Base-by-base conservation (phyloP, 2,888 invertebrate genomes). In the Clistopyga incitator region DNA sequence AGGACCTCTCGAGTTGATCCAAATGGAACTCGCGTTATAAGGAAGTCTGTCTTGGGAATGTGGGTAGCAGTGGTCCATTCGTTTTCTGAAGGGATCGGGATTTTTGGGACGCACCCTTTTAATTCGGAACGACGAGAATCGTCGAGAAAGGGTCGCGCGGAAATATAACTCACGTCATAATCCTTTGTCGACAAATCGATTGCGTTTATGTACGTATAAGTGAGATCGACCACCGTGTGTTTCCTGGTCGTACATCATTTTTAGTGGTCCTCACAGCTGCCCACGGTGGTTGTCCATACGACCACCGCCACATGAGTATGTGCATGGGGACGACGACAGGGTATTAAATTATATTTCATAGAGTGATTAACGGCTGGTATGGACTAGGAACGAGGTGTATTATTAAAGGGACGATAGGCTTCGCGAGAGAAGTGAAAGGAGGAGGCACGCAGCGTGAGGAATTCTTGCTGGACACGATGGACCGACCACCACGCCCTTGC, bases 281-380 rank as follows among this genome's bases (percentile, higher is more conserved):
- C 15, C 29, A 34, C 56, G 59, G n/a, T 50, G 42, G 20, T 75
- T 59, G 50, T 54, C 56, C 42, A 67, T 67, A 72, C 56, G 54
- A 74, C 13, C 10, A n/a, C 59, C 59, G 25, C 52, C 50, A 23
- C 29, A 67, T 59, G 67, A 83, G 80, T 79, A 76, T 59, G 79
- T 71, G 83, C 20, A 54, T 47, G 65, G 59, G 67, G 84, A 86
- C 81, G 88, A 87, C 84, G 84, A 86, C 64, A 64, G 64, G 84
- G 85, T 89, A 90, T 90, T 89, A 88, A 90, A 90, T 90, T 89
- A 89, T 90, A 89, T 88, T 87, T 88, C 88, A 87, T 84, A 65
- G 42, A 72, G 86, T 90, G 90, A 90, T 90, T 90, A 90, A 90
- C 89, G 88, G 85, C 77, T 78, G 65, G 34, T 67, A 83, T 64